A percentile compares a stretch with the other conserved stretches of the same genome.
These are phyloP conservation scores for Nanorana parkeri DNA, from an alignment of 2,113 vertebrate genomes.

Conservation along the genomic window DNA sequence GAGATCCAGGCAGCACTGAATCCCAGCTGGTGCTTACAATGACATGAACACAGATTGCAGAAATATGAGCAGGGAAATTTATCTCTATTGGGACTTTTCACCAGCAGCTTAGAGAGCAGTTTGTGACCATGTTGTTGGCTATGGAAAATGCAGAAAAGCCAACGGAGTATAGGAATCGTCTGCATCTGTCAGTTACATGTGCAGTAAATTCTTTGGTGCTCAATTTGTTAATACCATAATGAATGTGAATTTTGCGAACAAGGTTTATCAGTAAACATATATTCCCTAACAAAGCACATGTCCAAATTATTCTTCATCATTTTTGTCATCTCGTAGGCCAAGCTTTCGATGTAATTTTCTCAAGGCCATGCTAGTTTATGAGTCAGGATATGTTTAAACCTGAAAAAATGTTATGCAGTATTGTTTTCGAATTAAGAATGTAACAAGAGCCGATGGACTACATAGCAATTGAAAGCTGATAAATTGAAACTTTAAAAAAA, in stretches of 20 bases:
- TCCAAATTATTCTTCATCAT: no score
- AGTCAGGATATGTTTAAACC: no score
- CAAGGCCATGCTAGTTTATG: no score
- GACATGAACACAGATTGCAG: constrained; percentile 13
- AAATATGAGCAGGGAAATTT: constrained; percentile 23
- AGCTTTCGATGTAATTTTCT: no score
- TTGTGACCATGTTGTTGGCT: neutral
- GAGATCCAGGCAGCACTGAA: constrained; percentile 18
- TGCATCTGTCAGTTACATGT: constrained; percentile 2
- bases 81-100: constrained; percentile 6
- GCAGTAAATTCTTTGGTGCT: neutral
- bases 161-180: neutral
- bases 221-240: no score
- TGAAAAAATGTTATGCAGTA: no score
- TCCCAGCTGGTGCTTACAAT: constrained; percentile 40
- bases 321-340: no score
- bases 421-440: no score
- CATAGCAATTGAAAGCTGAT: no score
- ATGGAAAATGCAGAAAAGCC: neutral
- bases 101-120: neutral
- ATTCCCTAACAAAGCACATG: no score
- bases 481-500: no score
- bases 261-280: neutral
- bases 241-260: neutral
- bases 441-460: no score